Evolutionary conservation across 2,113 vertebrate genomes (phyloP).

Genomic region (Stigmatopora argus): DNA sequence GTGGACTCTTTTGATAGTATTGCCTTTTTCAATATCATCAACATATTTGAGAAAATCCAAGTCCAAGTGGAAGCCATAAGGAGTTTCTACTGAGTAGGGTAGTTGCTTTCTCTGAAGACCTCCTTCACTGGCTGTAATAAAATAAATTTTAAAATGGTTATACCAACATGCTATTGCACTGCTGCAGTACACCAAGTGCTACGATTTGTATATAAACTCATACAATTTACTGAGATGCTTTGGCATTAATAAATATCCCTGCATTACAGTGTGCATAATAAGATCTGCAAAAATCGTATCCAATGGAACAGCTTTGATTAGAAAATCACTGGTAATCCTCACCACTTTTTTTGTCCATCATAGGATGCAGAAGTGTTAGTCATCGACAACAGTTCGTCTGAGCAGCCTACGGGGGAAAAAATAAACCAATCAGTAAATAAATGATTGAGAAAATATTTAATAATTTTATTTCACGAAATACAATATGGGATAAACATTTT

Average conservation of each 20-base stretch:
- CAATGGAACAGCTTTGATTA: not conserved
- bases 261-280: slow-evolving; percentile 2
- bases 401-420: slow-evolving; percentile 39
- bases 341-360: slow-evolving; percentile 92
- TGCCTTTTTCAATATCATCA: slow-evolving; percentile 96
- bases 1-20: slow-evolving; percentile 90
- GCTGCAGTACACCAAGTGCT: slow-evolving; percentile 10
- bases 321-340: slow-evolving; percentile 38
- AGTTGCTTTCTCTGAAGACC: slow-evolving; percentile 79
- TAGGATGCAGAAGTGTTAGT: slow-evolving; percentile 62
- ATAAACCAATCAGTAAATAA: not conserved
- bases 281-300: not conserved
- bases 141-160: not conserved
- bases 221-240: slow-evolving; percentile 39
- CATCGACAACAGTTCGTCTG: slow-evolving; percentile 63
- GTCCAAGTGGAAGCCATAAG: slow-evolving; percentile 94
- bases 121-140: slow-evolving; percentile 63
- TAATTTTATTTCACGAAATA: not conserved
- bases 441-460: not conserved
- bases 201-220: slow-evolving; percentile 47
- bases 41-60: slow-evolving; percentile 98
- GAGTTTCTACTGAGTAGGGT: slow-evolving; percentile 94
- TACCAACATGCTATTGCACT: slow-evolving; percentile 28
- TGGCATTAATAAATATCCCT: not conserved
- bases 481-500: too few relatives aligned